Conservation (phyloP, 2,113 vertebrate genomes). For the Calypte anna region DNA sequence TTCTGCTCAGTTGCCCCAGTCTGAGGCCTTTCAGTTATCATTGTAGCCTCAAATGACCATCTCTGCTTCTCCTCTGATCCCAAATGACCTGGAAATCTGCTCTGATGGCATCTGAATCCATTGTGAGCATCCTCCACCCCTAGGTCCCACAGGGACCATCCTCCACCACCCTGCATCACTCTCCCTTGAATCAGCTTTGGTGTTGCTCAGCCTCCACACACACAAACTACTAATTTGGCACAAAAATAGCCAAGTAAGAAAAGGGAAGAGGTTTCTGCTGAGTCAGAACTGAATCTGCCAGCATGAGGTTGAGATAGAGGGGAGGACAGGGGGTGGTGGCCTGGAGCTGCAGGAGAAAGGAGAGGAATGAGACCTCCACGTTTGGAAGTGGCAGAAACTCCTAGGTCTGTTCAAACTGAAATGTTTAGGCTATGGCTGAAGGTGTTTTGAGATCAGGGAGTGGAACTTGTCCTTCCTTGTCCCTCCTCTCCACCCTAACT, state of each 20-base stretch:
- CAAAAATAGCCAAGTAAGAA: neutral
- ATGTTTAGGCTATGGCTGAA: neutral
- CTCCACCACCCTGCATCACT: fast-evolving
- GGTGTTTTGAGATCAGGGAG: neutral
- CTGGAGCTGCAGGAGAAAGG: neutral
- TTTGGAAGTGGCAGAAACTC: neutral
- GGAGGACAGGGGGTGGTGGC: neutral
- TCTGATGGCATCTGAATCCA: neutral
- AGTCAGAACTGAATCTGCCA: neutral
- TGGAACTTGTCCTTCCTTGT: neutral
- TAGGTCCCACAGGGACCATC: neutral
- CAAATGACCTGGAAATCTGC: neutral
- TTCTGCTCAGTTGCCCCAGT: neutral
- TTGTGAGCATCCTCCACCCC: neutral
- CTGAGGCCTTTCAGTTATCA: neutral
- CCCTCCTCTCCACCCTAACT: neutral
- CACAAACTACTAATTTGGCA: neutral
- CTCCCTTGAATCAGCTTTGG: neutral
- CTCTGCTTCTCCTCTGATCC: neutral
- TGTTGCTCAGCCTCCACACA: neutral
- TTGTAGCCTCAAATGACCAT: neutral
- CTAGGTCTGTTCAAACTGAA: neutral
- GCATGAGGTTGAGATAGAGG: neutral
- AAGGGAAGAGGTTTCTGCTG: neutral
- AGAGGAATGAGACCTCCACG: neutral